phyloP scores from a whole-genome alignment of 2,888 invertebrate species.

The Hirtodrosophila duncani region DNA sequence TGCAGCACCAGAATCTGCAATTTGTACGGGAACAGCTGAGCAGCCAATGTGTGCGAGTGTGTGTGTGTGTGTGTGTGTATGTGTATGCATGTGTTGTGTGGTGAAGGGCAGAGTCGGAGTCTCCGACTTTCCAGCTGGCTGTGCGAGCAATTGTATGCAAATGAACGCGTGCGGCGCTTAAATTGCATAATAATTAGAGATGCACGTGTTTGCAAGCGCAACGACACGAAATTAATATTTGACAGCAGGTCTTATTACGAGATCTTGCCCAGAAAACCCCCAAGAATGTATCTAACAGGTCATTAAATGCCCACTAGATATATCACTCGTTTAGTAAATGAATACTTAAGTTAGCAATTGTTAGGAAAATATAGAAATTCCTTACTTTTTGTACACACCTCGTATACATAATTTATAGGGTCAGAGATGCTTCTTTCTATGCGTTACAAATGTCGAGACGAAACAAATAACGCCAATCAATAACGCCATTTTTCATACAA shows the following conservation, averaged over 20 bases:
- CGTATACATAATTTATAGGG: too few relatives aligned
- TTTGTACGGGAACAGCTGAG: neutral
- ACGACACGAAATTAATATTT: too few relatives aligned
- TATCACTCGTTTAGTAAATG: too few relatives aligned
- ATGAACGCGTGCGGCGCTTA: conserved; percentile 61
- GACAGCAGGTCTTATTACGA: too few relatives aligned
- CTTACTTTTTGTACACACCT: too few relatives aligned
- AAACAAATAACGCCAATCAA: conserved; percentile 4
- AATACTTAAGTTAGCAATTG: too few relatives aligned
- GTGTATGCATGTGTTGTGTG: conserved; percentile 8
- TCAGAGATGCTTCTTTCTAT: too few relatives aligned
- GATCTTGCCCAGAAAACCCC: too few relatives aligned
- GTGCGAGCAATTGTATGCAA: conserved; percentile 61
- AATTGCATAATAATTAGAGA: conserved; percentile 66
- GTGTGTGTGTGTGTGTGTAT: conserved; percentile 14
- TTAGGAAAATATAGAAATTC: too few relatives aligned
- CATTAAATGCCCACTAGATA: too few relatives aligned
- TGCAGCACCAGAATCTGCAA: neutral
- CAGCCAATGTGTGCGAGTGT: neutral
- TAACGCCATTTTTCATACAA: conserved; percentile 60
- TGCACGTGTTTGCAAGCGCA: too few relatives aligned
- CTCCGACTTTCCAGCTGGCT: conserved; percentile 4
- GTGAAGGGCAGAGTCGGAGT: conserved; percentile 52
- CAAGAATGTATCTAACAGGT: too few relatives aligned
- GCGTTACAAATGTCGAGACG: neutral